Evolutionary conservation across 1,140 invertebrate genomes (phyloP).

Genomic region (Lasioglossum baleicum): DNA sequence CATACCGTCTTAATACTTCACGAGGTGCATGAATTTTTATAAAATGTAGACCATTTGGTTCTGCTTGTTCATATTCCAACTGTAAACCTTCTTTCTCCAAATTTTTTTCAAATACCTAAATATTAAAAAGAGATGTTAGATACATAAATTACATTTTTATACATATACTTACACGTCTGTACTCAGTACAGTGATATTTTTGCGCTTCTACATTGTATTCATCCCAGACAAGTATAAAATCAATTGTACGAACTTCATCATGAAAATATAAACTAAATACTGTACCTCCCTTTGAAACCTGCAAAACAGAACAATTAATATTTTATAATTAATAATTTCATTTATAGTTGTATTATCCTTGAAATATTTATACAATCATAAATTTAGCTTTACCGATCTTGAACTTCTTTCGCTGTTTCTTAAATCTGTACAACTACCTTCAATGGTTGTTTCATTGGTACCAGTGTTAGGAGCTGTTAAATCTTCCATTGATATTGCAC

Average conservation of each 20-base stretch:
- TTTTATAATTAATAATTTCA: no score
- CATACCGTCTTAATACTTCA: slow-evolving; percentile 92
- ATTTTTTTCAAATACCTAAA: slow-evolving; percentile 84
- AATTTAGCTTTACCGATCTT: no score
- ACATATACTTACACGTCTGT: slow-evolving; percentile 63
- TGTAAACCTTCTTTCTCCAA: slow-evolving; percentile 85
- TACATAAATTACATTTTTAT: background rate
- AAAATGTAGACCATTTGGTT: slow-evolving; percentile 84
- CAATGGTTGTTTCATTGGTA: no score
- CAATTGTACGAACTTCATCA: slow-evolving; percentile 85
- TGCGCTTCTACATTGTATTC: slow-evolving; percentile 67
- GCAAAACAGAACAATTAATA: no score
- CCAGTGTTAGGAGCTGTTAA: no score
- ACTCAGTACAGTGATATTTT: slow-evolving; percentile 63
- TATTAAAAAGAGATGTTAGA: slow-evolving; percentile 9
- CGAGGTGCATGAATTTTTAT: slow-evolving; percentile 93
- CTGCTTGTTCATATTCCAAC: slow-evolving; percentile 83
- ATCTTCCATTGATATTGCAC: slow-evolving; percentile 38
- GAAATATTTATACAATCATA: no score
- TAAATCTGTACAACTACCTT: no score
- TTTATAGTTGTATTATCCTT: no score
- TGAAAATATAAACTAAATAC: slow-evolving; percentile 81
- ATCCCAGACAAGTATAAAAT: slow-evolving; percentile 90
- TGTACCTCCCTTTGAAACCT: no score
- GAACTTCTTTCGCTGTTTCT: no score